Base-by-base conservation (phyloP, 2,797 vertebrate species). In the Odontamblyopus rebecca region DNA sequence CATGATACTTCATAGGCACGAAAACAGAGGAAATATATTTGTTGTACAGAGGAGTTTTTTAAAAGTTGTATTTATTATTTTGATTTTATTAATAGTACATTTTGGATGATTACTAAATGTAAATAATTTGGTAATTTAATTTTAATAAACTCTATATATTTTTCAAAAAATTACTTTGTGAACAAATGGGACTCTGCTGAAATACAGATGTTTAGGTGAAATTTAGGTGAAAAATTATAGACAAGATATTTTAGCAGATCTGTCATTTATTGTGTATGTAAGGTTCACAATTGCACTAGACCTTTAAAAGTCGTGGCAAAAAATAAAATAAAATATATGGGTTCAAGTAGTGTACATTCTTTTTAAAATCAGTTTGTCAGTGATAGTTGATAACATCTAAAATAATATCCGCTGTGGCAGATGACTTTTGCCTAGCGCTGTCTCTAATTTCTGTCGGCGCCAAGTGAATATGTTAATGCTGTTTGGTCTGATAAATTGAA, bases 401-500 rank as follows among this genome's bases (percentile, higher is more conserved):
- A 72, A 29, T 53, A 68, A 76, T 79, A 35, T 30, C 56, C 35
- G 60, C 30, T 30, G 59, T 61, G 59, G 29, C 61, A 30, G 75
- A 77, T 82, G 68, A 67, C 79, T 75, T 79, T 84, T 67, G 75
- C 79, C 67, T 30, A 85, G 83, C 76, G 74, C 70, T 73, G 85
- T 86, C 83, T 89, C 86, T 82, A 83, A 85, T 93, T 91, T 93
- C 81, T 85, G 70, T 86, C 90, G 93, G 91, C 88, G 86, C 83
- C 81, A 32, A 81, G 90, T 11, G 82, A 82, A 87, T 89, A 88
- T 88, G 86, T 88, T 92, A 93, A 93, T 93, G 81, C 88, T 83
- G 79, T 83, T 91, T 70, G 82, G 86, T 91, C 89, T 88, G 88
- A 90, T 87, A 82, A 78, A 89, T 90, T 83, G 72, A 73, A 89